phyloP scores from a whole-genome alignment of 2,888 invertebrate genomes.

The Ecliptopera silaceata region DNA sequence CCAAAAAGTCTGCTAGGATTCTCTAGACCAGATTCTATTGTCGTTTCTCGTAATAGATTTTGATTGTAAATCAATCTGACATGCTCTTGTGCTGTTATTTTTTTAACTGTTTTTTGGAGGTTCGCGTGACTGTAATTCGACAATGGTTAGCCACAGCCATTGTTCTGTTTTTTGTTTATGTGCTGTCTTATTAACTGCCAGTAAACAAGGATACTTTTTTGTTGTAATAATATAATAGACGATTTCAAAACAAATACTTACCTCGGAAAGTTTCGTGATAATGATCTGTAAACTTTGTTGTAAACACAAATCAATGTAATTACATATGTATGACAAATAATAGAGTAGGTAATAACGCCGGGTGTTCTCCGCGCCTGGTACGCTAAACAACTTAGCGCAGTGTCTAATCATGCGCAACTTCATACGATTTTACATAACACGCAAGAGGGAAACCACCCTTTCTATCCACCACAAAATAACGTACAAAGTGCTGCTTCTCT shows the following conservation, averaged over 20 bases:
- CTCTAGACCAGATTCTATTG: not conserved
- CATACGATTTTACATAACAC: constrained; percentile 27
- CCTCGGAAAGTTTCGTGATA: not conserved
- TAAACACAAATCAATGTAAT: constrained; percentile 14
- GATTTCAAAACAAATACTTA: not conserved
- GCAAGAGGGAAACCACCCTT: constrained; percentile 32
- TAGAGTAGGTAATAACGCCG: constrained; percentile 5
- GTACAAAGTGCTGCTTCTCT: too few species aligned
- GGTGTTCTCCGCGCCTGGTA: constrained; percentile 19
- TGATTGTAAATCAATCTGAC: constrained; percentile 9
- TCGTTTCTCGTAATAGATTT: constrained; percentile 2
- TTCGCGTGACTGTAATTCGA: constrained; percentile 30
- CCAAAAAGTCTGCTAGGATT: too few species aligned
- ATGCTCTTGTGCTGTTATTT: constrained; percentile 20
- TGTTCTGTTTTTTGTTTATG: constrained; percentile 22
- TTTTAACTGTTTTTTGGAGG: constrained; percentile 20
- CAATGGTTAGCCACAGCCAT: constrained; percentile 24
- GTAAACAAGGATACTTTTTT: not conserved
- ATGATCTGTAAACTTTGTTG: not conserved
- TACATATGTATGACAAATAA: constrained; percentile 11
- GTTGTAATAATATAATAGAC: not conserved
- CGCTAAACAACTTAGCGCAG: constrained; percentile 24
- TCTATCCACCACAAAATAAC: not conserved
- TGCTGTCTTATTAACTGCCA: not conserved
- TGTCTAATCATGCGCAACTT: constrained; percentile 30